phyloP scores from a whole-genome alignment of 2,797 vertebrate species.

The Poeciliopsis paucimaculata region DNA sequence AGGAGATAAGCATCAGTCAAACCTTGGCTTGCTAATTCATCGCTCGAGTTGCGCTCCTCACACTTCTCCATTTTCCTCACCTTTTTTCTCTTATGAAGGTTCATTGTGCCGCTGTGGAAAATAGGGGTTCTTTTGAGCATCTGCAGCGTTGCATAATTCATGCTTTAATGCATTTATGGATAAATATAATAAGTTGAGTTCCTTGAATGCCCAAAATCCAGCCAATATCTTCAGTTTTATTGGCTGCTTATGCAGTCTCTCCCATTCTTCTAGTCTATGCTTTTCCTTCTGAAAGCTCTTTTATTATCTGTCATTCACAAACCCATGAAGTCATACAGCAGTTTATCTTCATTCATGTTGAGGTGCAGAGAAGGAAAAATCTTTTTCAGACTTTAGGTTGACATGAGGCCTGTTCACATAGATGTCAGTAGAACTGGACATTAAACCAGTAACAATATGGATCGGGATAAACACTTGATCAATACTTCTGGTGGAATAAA shows the following conservation, averaged over 20 bases:
- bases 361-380: neutral
- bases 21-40: constrained; percentile 44
- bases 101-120: constrained; percentile 24
- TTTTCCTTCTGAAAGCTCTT: neutral
- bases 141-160: constrained; percentile 11
- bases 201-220: neutral
- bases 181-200: constrained; percentile 10
- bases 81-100: constrained; percentile 40
- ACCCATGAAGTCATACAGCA: neutral
- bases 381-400: neutral
- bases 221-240: constrained; percentile 21
- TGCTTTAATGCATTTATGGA: constrained; percentile 29
- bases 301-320: neutral
- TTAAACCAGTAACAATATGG: too few relatives aligned
- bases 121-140: constrained; percentile 30
- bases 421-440: too few relatives aligned
- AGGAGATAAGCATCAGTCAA: constrained; percentile 47
- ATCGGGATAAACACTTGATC: too few relatives aligned
- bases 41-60: constrained; percentile 20
- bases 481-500: too few relatives aligned
- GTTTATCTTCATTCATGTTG: neutral
- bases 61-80: constrained; percentile 27
- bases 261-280: neutral
- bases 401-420: too few relatives aligned
- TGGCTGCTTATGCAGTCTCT: neutral